Base-by-base conservation (phyloP, 2,797 vertebrate genomes). In the Catamblyrhynchus diadema region DNA sequence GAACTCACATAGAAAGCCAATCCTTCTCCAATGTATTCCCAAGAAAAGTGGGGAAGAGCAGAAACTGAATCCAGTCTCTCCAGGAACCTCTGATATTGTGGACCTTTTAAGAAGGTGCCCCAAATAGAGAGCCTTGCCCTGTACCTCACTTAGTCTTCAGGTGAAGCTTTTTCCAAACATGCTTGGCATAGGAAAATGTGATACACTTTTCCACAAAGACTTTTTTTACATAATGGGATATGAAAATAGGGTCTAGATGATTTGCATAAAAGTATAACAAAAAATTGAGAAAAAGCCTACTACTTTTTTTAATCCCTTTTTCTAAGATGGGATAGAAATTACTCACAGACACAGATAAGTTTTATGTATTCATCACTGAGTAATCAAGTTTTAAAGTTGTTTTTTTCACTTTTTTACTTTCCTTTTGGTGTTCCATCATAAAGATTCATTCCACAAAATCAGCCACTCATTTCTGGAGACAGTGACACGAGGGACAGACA, bases 391-490 rank as follows among this genome's bases (percentile, higher is more conserved):
- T 30, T 30, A 6, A 80, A 61, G 13, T 50, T 50, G 17, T 32
- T 78, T 83, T 84, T 48, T 16, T 20, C 6, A 4, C 2, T 47
- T n/a, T 60, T 11, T 66, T 10, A 4, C 5, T 51, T 80, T 44
- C 8, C 4, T 70, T n/a, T 32, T 0, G 0, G 10, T 62, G 10
- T 77, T 72, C 12, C 20, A 8, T 57, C 17, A 17, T 33, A 57
- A 60, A 18, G 77, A 61, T 42, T 69, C 13, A n/a, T 61, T 78
- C 2, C 10, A 56, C 56, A 47, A 78, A 86, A 70, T 74, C 7
- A 70, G 6, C 14, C 8, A 8, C 37, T 45, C 9, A 27, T 70
- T 87, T 86, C 44, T 79, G 71, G 44, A 48, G 67, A 6, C 8
- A 17, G 32, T 32, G 37, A 10, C 66, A 21, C 7, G 30, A 71